Base-by-base conservation (phyloP, 2,888 invertebrate species). In the Tortricodes alternella region DNA sequence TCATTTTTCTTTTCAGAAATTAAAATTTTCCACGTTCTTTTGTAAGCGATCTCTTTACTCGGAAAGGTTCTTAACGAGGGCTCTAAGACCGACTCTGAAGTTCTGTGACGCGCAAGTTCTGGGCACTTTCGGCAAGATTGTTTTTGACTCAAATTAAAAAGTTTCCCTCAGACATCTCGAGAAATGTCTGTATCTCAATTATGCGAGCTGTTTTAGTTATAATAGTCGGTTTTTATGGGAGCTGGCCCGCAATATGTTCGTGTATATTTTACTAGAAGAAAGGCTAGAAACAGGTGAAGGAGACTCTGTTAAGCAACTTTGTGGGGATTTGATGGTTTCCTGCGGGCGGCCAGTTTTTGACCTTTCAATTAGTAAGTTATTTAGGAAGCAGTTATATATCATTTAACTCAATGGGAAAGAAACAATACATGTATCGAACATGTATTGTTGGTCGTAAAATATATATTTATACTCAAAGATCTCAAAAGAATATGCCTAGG, bases 71-170 rank as follows among this genome's bases (percentile, higher is more conserved):
- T 68, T 68, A 73, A 71, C 70, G 68, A 70, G 67, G 66, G 66
- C 41, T 55, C 46, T 52, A 41, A 51, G 38, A 49, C 37, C 32
- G 19, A 23, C 9, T 15, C 18, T 44, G 9, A 18, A 37, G 41
- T 44, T 35, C 23, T 34, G 34, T 46, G 52, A 58, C 51, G 16
- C 41, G 37, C 18, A 52, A 52, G 62, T 62, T 48, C 65, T 29
- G 46, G 43, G 44, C 46, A 41, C 52, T 61, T 59, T 53, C 46
- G 43, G 37, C 46, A 57, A 62, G 65, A 65, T 66, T 66, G 66
- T 71, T 72, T 65, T 66, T 68, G 66, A 68, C 62, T 66, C 65
- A 71, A 73, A 73, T 75, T 70, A 68, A 70, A 73, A 76, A 72
- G 70, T 74, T 74, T 51, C 41, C 39, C 27, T 29, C 53, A 41